These are phyloP conservation scores for Camptogramma bilineatum DNA, from an alignment of 2,888 invertebrate genomes.

Conservation along the genomic window DNA sequence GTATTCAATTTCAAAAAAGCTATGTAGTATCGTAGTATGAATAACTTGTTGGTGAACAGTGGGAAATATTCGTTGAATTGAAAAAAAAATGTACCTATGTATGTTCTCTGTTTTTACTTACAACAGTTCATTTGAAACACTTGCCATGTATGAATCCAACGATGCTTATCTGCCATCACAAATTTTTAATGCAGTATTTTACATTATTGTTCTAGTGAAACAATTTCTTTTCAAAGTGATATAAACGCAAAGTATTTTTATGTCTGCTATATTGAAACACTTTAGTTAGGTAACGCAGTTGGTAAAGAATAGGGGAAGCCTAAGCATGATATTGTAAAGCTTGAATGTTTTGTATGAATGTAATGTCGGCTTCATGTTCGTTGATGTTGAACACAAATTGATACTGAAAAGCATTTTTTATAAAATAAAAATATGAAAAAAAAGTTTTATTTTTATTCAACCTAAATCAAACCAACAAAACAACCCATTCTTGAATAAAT, in stretches of 20 bases:
- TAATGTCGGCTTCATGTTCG: slow-evolving; percentile 68
- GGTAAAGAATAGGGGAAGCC: slow-evolving; percentile 22
- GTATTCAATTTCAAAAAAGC: no score
- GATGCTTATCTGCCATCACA: not conserved
- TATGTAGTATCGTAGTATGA: not conserved
- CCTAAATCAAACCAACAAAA: slow-evolving; percentile 34
- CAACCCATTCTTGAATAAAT: not conserved
- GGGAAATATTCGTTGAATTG: no score
- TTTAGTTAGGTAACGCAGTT: slow-evolving; percentile 1
- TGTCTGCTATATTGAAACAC: not conserved
- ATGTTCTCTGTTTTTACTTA: not conserved
- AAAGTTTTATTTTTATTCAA: slow-evolving; percentile 45
- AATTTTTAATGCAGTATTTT: not conserved
- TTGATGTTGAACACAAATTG: slow-evolving; percentile 55
- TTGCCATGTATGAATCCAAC: no score
- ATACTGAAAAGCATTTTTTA: slow-evolving; percentile 73
- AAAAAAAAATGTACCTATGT: no score
- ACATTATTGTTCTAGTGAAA: not conserved
- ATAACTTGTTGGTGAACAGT: not conserved
- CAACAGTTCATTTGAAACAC: no score
- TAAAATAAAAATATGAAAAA: slow-evolving; percentile 77
- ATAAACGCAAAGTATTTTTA: not conserved
- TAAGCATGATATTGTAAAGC: slow-evolving; percentile 38
- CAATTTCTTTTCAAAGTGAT: no score
- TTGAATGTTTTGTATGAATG: slow-evolving; percentile 63